Base-by-base conservation (phyloP, 2,113 vertebrate genomes). In the Apteryx mantelli region DNA sequence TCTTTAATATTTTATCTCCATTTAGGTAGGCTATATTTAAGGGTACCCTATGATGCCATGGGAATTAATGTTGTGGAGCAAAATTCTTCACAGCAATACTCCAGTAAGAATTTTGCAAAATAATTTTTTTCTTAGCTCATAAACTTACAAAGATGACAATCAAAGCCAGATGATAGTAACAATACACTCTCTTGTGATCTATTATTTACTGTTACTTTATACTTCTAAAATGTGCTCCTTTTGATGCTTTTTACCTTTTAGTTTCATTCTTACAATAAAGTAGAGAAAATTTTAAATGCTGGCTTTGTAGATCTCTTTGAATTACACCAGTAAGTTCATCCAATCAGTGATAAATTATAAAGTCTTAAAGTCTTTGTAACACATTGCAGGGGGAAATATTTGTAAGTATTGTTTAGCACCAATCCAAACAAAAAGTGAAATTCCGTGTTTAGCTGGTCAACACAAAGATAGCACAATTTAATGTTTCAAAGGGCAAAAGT, bases 131-230 rank as follows among this genome's bases (percentile, higher is more conserved):
- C n/a, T 68, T 82, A 46, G 18, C 73, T n/a, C 8, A 30, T 70
- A 73, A 82, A 24, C 9, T 74, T 76, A 86, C 53, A 77, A 73
- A 73, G n/a, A 18, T 63, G 71, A 73, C 75, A 95, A 53, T 88
- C 73, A 89, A 96, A 95, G 79, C 32, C 20, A 48, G n/a, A 56
- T 66, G 70, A 74, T 13, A 94, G 32, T 56, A 93, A 60, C 48
- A 40, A 74, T 28, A 28, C 44, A 26, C 25, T 83, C 7, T 63
- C 36, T 77, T 95, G 50, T 88, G 79, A 92, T 94, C 63, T 86
- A 68, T 95, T 91, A 83, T 91, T 96, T 92, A 92, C 12, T 78
- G 11, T 86, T 88, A 64, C 24, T 84, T 79, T 89, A 36, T 61
- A 36, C 22, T 83, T 88, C 66, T 83, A 80, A 82, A 88, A 94